Conservation (phyloP, 2,113 vertebrate species). For the Psittacus erithacus region DNA sequence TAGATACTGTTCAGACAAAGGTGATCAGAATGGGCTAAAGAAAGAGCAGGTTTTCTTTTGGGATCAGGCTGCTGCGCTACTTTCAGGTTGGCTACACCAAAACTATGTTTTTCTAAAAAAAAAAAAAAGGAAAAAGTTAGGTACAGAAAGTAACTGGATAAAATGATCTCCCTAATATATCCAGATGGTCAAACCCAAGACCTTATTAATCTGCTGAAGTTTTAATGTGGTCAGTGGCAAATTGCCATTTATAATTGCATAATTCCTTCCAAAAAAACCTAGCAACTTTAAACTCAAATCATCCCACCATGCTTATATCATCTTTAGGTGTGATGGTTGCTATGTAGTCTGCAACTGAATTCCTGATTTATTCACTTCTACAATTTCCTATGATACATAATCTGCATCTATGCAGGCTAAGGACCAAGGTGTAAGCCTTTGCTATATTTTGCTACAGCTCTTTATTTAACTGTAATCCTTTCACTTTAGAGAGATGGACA, state of each 20-base stretch:
- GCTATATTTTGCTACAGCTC: neutral
- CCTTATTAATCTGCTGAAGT: neutral
- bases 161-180: neutral
- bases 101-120: neutral
- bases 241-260: neutral
- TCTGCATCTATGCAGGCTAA: neutral
- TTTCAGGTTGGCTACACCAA: neutral
- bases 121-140: neutral
- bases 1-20: neutral
- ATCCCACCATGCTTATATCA: rapidly evolving
- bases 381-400: neutral
- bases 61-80: neutral
- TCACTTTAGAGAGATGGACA: neutral
- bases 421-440: neutral
- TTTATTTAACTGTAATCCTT: neutral
- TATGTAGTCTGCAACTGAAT: neutral
- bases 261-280: neutral
- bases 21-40: neutral
- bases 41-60: neutral
- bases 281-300: neutral
- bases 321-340: neutral
- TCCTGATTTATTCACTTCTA: neutral
- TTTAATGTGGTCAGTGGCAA: neutral
- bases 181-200: neutral
- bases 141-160: neutral